These are phyloP conservation scores for Avahi laniger DNA, from an alignment of 2,797 vertebrate genomes.

Conservation along the genomic window DNA sequence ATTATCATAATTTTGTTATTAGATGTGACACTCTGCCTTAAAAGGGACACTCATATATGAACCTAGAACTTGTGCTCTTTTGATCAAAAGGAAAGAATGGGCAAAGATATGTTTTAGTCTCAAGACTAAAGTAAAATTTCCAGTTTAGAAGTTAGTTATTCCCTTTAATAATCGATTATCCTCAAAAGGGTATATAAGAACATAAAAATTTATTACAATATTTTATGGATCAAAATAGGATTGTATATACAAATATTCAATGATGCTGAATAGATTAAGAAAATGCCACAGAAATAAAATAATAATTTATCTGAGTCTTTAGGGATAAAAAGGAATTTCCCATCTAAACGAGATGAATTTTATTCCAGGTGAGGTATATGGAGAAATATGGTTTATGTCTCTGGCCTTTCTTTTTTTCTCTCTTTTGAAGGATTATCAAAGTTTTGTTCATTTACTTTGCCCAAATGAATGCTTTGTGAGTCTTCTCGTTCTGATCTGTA, in stretches of 20 bases:
- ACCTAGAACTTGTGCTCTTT: conserved; percentile 65
- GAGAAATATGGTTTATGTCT: neutral
- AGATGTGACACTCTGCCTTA: conserved; percentile 78
- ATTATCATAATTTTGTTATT: conserved; percentile 91
- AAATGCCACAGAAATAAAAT: neutral
- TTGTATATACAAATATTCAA: neutral
- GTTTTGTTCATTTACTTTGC: neutral
- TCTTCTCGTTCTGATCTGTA: neutral
- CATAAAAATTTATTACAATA: neutral
- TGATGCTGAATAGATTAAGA: neutral
- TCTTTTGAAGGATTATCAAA: neutral
- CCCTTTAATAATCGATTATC: neutral
- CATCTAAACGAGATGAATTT: neutral
- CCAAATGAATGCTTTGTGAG: neutral
- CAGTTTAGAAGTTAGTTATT: neutral
- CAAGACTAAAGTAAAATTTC: neutral
- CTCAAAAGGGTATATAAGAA: neutral
- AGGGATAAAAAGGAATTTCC: neutral
- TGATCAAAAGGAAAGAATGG: conserved; percentile 25
- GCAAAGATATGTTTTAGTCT: neutral
- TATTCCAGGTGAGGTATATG: neutral
- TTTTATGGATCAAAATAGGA: neutral
- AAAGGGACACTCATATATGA: conserved; percentile 68
- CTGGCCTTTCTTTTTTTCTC: neutral
- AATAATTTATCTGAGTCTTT: neutral